phyloP scores from a whole-genome alignment of 2,797 vertebrate genomes.

The Alcedo atthis region DNA sequence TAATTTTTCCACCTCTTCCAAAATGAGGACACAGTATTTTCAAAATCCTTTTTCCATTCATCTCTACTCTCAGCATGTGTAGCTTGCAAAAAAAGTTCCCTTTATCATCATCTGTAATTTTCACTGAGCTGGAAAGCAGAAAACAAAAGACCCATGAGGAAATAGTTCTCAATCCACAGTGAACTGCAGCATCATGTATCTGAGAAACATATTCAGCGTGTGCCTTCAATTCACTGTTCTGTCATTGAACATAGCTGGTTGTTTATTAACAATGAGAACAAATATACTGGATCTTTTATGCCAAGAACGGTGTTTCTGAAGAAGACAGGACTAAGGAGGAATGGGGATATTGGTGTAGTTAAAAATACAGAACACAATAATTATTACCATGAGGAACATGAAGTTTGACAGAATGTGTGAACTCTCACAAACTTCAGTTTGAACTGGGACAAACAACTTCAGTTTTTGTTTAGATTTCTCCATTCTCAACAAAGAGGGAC shows the following conservation, averaged over 20 bases:
- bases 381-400: neutral
- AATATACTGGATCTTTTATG: neutral
- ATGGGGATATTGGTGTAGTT: neutral
- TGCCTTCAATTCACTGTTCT: conserved; percentile 31
- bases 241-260: neutral
- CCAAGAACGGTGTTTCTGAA: neutral
- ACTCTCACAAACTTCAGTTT: neutral
- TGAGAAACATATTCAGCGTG: neutral
- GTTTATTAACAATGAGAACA: conserved; percentile 4
- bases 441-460: neutral
- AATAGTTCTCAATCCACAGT: neutral
- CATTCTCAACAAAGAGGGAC: neutral
- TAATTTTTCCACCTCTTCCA: neutral
- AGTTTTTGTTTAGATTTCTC: neutral
- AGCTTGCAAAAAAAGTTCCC: neutral
- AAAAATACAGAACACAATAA: neutral
- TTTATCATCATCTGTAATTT: neutral
- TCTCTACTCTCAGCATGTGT: neutral
- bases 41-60: conserved; percentile 20
- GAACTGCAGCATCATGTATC: neutral
- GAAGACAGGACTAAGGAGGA: neutral
- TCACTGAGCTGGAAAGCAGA: neutral
- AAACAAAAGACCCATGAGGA: neutral
- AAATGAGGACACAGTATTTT: conserved; percentile 6
- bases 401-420: neutral